These are phyloP conservation scores for Tipula vernalis DNA, from an alignment of 2,888 invertebrate genomes.

Conservation along the genomic window DNA sequence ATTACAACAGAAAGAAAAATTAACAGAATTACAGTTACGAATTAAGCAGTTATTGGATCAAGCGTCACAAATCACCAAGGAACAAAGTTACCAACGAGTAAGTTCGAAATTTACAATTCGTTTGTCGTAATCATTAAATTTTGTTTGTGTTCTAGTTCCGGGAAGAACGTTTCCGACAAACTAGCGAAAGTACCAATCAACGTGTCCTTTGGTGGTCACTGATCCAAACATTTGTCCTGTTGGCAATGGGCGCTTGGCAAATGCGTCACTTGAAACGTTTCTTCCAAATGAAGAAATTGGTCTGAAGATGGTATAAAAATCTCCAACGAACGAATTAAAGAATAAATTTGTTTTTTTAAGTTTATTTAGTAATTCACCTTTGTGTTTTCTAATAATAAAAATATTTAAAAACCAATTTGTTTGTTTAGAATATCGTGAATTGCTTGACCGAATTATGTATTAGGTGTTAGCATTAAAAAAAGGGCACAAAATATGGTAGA, in stretches of 20 bases:
- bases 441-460: background rate
- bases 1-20: slow-evolving; percentile 93
- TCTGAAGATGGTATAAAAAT: slow-evolving; percentile 39
- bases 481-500: background rate
- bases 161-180: slow-evolving; percentile 93
- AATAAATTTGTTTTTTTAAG: background rate
- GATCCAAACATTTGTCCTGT: slow-evolving; percentile 77
- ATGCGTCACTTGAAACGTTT: slow-evolving; percentile 98
- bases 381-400: background rate
- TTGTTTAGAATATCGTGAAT: background rate
- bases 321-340: background rate
- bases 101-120: slow-evolving; percentile 21
- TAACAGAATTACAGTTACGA: slow-evolving; percentile 87
- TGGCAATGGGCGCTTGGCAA: slow-evolving; percentile 96
- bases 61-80: slow-evolving; percentile 98
- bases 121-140: background rate
- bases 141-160: slow-evolving; percentile 56
- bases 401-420: background rate
- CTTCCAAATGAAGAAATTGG: slow-evolving; percentile 98
- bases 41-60: slow-evolving; percentile 92
- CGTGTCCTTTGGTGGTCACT: slow-evolving; percentile 95
- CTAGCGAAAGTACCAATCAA: slow-evolving; percentile 94
- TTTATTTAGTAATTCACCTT: background rate
- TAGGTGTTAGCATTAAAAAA: background rate
- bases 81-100: slow-evolving; percentile 97